Conservation (phyloP, 2,888 invertebrate genomes). For the Caenorhabditis sinica region DNA sequence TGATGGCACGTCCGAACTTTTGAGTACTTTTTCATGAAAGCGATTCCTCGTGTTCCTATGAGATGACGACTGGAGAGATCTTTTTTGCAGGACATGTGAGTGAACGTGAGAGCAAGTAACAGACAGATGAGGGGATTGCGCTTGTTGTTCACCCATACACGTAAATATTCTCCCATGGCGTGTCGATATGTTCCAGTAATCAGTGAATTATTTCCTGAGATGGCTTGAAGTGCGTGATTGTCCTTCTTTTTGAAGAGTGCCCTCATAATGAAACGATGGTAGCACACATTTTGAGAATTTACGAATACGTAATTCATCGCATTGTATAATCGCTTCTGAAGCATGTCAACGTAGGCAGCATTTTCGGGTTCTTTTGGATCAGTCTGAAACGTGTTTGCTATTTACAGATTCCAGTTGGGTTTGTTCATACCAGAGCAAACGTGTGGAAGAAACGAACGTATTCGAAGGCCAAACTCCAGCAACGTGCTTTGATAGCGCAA, state of each 20-base stretch:
- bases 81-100: constrained; percentile 83
- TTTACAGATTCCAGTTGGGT: background rate
- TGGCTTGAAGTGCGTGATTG: constrained; percentile 78
- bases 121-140: constrained; percentile 79
- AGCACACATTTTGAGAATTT: constrained; percentile 79
- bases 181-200: constrained; percentile 82
- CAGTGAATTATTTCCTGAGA: constrained; percentile 83
- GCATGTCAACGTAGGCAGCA: constrained; percentile 44
- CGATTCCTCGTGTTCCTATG: constrained; percentile 78
- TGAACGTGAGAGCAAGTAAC: constrained; percentile 80
- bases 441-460: constrained; percentile 77
- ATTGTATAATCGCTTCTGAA: constrained; percentile 75
- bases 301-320: constrained; percentile 83
- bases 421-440: constrained; percentile 46
- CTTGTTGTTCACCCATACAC: constrained; percentile 76
- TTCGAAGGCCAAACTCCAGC: constrained; percentile 81
- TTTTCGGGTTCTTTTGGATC: background rate
- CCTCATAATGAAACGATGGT: constrained; percentile 82
- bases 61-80: constrained; percentile 81
- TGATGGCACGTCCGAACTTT: constrained; percentile 71
- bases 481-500: constrained; percentile 77
- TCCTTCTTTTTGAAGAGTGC: constrained; percentile 77
- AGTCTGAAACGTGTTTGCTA: background rate
- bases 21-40: constrained; percentile 79
- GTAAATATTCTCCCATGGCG: constrained; percentile 81